phyloP scores from a whole-genome alignment of 1,140 invertebrate genomes.

The Drosophila subobscura region DNA sequence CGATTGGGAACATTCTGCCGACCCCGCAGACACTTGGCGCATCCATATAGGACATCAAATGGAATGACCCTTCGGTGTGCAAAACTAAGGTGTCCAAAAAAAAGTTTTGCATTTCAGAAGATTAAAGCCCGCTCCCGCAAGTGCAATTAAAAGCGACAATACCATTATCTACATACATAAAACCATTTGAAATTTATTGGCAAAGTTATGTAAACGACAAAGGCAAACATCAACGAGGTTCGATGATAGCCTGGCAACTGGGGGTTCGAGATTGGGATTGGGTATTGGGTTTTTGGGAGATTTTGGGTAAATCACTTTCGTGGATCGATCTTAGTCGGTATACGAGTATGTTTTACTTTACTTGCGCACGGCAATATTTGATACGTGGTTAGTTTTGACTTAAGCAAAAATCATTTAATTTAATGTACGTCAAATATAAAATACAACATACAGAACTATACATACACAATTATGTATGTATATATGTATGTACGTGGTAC shows the following conservation, averaged over 20 bases:
- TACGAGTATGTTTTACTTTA: constrained; percentile 21
- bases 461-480: constrained; percentile 52
- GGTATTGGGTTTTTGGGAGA: background rate
- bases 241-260: constrained; percentile 48
- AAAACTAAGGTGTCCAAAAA: too few relatives aligned
- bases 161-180: constrained; percentile 28
- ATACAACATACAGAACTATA: constrained; percentile 54
- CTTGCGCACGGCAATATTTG: constrained; percentile 44
- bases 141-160: too few relatives aligned
- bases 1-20: too few relatives aligned
- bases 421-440: constrained; percentile 69
- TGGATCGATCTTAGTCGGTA: constrained; percentile 26
- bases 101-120: too few relatives aligned
- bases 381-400: constrained; percentile 51
- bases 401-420: constrained; percentile 70
- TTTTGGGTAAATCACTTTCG: too few relatives aligned
- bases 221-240: constrained; percentile 46
- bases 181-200: constrained; percentile 51
- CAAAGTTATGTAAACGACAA: constrained; percentile 45
- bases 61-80: too few relatives aligned
- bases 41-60: too few relatives aligned
- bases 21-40: too few relatives aligned
- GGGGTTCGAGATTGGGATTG: background rate
- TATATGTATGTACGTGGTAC: constrained; percentile 9
- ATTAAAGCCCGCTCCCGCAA: too few relatives aligned